Percentiles rank a stretch among this genome's conserved stretches.
Evolutionary conservation across 2,113 vertebrate genomes (phyloP).

Genomic region (Nesoenas mayeri): DNA sequence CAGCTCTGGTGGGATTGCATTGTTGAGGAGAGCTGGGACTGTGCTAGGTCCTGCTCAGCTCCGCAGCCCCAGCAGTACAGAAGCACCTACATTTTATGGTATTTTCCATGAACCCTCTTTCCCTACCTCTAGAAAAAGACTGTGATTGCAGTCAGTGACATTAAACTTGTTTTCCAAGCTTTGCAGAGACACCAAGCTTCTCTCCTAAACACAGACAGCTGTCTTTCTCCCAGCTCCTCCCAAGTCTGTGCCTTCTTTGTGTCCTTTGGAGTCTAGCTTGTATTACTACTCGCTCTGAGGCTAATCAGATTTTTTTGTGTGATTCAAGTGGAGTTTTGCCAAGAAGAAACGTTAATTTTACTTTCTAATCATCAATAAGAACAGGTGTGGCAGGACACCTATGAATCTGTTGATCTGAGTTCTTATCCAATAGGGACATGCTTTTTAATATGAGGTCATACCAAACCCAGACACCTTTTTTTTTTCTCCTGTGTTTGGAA

Average conservation of each 20-base stretch:
- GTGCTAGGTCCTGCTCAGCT: background rate
- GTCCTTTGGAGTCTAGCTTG: conserved; percentile 1
- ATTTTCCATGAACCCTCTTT: background rate
- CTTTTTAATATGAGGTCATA: conserved; percentile 23
- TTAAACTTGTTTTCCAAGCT: background rate
- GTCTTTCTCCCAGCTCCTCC: background rate
- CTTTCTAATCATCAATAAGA: conserved; percentile 32
- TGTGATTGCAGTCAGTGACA: background rate
- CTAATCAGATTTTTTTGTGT: background rate
- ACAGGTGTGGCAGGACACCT: background rate
- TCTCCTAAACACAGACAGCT: background rate
- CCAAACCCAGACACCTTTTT: background rate
- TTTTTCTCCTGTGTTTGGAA: background rate
- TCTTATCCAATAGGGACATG: background rate
- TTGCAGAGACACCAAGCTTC: background rate
- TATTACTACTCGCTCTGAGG: background rate
- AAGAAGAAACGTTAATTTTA: background rate
- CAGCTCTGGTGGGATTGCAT: background rate
- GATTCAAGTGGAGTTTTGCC: background rate
- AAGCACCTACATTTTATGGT: background rate
- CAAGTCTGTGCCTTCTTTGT: background rate
- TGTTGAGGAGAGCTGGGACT: background rate
- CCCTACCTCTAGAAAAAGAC: no score
- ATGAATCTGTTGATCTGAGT: background rate
- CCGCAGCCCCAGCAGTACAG: background rate